Percentiles rank a stretch among this genome's conserved stretches.
phyloP scores from a whole-genome alignment of 2,113 vertebrate species.

The Lepidothrix coronata region DNA sequence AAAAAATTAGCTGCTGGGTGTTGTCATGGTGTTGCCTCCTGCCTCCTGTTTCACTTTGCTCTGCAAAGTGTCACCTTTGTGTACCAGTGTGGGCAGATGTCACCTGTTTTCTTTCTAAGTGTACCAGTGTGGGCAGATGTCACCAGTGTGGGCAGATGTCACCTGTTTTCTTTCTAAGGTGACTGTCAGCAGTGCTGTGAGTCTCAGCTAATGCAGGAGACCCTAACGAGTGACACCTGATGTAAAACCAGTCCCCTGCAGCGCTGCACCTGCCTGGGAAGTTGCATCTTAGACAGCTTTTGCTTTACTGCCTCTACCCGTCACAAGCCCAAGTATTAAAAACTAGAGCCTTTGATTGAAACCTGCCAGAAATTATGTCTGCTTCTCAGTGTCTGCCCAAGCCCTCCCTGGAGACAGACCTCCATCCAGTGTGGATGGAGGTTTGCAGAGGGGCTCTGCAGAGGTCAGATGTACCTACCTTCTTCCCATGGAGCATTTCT shows the following conservation, averaged over 20 bases:
- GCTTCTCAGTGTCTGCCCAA: not conserved
- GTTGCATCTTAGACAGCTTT: not conserved
- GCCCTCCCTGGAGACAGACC: not conserved
- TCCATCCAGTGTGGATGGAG: fast-evolving
- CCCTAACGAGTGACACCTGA: not conserved
- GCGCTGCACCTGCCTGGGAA: not conserved
- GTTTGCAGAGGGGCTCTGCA: not conserved
- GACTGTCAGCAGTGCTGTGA: not conserved
- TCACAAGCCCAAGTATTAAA: not conserved
- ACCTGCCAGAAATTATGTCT: not conserved
- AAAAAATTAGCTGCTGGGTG: not conserved
- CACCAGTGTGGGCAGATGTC: not conserved
- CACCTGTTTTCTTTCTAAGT: not conserved
- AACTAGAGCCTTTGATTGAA: not conserved
- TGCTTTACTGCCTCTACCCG: not conserved
- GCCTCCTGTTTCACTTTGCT: not conserved
- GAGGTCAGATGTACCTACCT: not conserved
- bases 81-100: not conserved
- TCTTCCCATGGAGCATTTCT: not conserved
- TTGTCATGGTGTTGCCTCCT: not conserved
- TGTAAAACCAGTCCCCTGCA: not conserved
- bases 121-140: not conserved
- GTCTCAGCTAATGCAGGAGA: not conserved
- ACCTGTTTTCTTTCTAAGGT: not conserved
- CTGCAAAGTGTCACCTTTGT: no score